phyloP scores from a whole-genome alignment of 2,797 vertebrate genomes.

The Channa striata region DNA sequence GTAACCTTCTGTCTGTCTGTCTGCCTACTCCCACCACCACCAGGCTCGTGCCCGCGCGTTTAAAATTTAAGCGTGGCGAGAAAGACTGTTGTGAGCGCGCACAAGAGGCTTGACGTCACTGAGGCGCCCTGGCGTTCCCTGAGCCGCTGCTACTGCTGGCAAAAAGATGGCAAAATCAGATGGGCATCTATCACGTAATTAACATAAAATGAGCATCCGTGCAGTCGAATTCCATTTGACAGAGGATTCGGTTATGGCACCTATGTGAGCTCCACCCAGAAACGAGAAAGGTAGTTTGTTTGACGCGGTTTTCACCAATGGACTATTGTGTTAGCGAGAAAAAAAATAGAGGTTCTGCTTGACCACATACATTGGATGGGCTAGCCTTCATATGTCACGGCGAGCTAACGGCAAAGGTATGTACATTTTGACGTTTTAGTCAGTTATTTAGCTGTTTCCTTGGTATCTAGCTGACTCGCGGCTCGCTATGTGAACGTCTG shows the following conservation, averaged over 20 bases:
- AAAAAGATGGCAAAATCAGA: slow-evolving; percentile 79
- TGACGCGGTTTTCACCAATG: slow-evolving; percentile 53
- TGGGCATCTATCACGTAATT: slow-evolving; percentile 58
- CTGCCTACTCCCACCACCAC: background rate
- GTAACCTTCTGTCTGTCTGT: background rate
- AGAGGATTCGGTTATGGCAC: slow-evolving; percentile 39
- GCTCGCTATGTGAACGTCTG: background rate
- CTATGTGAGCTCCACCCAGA: slow-evolving; percentile 46
- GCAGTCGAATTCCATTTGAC: slow-evolving; percentile 13
- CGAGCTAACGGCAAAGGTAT: slow-evolving; percentile 27
- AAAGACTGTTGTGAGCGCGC: slow-evolving; percentile 75
- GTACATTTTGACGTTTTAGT: background rate
- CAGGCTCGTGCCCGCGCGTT: slow-evolving; percentile 67
- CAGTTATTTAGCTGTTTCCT: background rate
- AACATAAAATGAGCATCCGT: slow-evolving; percentile 56
- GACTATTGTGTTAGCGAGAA: slow-evolving; percentile 78
- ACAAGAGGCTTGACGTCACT: slow-evolving; percentile 84
- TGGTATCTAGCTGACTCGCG: background rate
- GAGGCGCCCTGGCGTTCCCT: slow-evolving; percentile 82
- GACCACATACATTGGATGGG: slow-evolving; percentile 63
- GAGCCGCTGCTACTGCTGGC: slow-evolving; percentile 81
- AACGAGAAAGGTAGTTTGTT: slow-evolving; percentile 70
- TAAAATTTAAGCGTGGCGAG: slow-evolving; percentile 80
- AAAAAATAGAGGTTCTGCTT: slow-evolving; percentile 65
- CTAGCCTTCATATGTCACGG: slow-evolving; percentile 47